Base-by-base conservation (phyloP, 2,888 invertebrate genomes). In the Troilus luridus region DNA sequence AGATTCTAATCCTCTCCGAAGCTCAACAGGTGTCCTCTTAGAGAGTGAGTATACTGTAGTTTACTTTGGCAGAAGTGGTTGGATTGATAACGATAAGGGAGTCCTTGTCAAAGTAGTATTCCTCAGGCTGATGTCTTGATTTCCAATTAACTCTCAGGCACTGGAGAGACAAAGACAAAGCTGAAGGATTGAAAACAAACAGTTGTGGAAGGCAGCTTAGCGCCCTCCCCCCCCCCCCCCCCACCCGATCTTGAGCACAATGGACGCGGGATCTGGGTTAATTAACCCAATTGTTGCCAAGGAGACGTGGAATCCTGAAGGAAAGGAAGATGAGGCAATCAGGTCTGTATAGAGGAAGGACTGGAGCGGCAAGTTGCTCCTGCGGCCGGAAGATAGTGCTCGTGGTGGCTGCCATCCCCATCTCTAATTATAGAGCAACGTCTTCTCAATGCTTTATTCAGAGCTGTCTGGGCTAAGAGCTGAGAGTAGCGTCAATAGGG, bases 231-330 rank as follows among this genome's bases (percentile, higher is more conserved):
- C 41, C 41, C 41, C 41, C 41, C 41, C 41, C 41, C 41, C 41
- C 41, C 41, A 1, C 41, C 41, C 5, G 41, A 41, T 41, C 41
- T 41, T 41, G 11, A 11, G 67, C 17, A 77, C 72, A 77, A 77
- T 77, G 72, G 27, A 5, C 9, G 8, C 62, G 12, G 24, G 72
- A 77, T 77, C 72, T 77, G 27, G 72, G 27, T 77, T 77, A 77
- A 77, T 77, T 77, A 77, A 77, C 41, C 7, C 72, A 27, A 77
- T 77, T 77, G 72, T 77, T 27, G 72, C 41, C 72, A 67, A 67
- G 67, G 67, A 67, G 3, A 8, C 27, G 67, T 11, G 5, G 67
- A n/a, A n/a, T 14, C 41, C 41, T 41, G 41, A 41, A 41, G 41
- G 41, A 41, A 41, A 41, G 41, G 41, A 41, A 41, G 41, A 41